Evolutionary conservation across 2,888 invertebrate species (phyloP), one percentile per base, ranked within the genome.

Genomic region (Ferdinandea cuprea): DNA sequence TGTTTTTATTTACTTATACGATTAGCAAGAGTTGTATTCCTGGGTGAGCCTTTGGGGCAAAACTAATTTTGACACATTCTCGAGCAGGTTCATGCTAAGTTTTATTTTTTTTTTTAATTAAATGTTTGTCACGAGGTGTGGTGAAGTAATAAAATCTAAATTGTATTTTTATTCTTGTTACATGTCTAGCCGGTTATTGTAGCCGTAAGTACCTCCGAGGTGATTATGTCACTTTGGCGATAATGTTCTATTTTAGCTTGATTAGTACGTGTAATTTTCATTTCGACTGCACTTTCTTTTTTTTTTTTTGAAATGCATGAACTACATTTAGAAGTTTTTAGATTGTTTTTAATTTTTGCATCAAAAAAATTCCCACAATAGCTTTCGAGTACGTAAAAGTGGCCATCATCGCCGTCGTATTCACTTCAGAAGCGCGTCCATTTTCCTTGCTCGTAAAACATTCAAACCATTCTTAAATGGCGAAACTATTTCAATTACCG

Each of bases 181-280:
- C 81, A 83, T 83, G 81, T 72, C 81, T 83, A 83, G 81, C 81
- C 77, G 71, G 48, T 68, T 40, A 65, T 66, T 61, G 48, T 56
- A 30, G 21, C 66, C 54, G 81, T 83, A 77, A 83, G 81, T 83
- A 83, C 21, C 0, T 68, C 61, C 15, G 1, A 15, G n/a, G 42
- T 28, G 44, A n/a, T 50, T 32, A 42, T 52, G 17, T 58, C 58
- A 73, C 44, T 19, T 9, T n/a, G n/a, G 44, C 1, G 7, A 15
- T 40, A 15, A 13, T 40, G 7, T 40, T 15, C 7, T 40, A 11
- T 21, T 44, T 19, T 25, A 3, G 2, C 25, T 2, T 5, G 25
- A 5, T 3, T 25, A 25, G 3, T 25, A 25, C 5, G 2, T 25
- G 25, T 25, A 25, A 25, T 25, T 17, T 17, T 44, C 9, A 19